Evolutionary conservation across 2,113 vertebrate species (phyloP), one percentile per base, ranked within the genome.

Genomic region (Oncorhynchus keta): DNA sequence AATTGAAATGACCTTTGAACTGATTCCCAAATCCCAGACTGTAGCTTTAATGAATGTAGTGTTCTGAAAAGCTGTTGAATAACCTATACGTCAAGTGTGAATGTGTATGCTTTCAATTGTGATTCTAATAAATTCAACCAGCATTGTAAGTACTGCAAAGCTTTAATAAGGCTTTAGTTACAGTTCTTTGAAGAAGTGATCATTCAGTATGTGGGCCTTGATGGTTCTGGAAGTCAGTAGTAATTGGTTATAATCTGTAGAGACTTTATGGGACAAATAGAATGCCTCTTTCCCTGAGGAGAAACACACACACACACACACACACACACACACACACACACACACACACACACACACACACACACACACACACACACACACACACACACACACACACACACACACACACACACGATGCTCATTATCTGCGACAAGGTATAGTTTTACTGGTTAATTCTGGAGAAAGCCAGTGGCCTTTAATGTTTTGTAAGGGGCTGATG

Each of bases 371-470:
- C 70, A 68, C 77, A 57, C 81, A 30, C 35, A 65, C n/a, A 28
- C 64, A 67, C 45, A 68, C 24, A 75, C 45, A 12, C 4, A 55
- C 73, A 72, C 39, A 32, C 39, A 11, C 48, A 14, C 11, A 51
- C 9, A 75, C 73, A 67, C 28, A 39, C 67, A 30, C 69, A n/a
- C 51, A 26, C 62, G 32, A 45, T 59, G 45, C 59, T 79, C 76
- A 62, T 85, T 83, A 86, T 82, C 79, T 77, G 76, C 61, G 68
- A 72, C 67, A 72, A 30, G 20, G 39, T 70, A 72, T 74, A 72
- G 73, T 82, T 78, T 81, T 75, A 72, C 70, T 28, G 61, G 57
- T 70, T 83, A 74, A 81, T 88, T 80, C 84, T 18, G 83, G 76
- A 79, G 73, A 61, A 88, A 76, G 55, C 61, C 39, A 62, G 75